A percentile compares a stretch with the other conserved stretches of the same genome.
Conservation (phyloP, 2,888 invertebrate species). For the Belgica antarctica region DNA sequence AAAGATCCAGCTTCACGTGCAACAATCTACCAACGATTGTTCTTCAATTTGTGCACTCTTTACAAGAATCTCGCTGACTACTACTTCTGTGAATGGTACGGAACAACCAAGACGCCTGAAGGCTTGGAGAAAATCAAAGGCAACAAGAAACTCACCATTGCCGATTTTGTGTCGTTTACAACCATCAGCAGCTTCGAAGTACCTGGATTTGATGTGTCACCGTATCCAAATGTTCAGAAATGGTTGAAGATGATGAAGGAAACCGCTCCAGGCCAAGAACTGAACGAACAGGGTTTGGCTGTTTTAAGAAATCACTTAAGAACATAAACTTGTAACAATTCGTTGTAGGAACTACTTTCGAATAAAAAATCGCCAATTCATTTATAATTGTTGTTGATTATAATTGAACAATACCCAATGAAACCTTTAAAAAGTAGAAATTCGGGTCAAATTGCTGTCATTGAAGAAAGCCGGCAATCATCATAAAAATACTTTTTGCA, state of each 20-base stretch:
- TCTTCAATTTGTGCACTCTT: constrained; percentile 62
- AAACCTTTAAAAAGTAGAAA: too few species aligned
- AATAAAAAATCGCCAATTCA: too few species aligned
- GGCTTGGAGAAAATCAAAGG: constrained; percentile 64
- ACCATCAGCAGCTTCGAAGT: neutral
- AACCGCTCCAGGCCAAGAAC: neutral
- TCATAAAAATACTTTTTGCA: too few species aligned
- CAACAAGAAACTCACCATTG: constrained; percentile 64
- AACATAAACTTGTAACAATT: too few species aligned
- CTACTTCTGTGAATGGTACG: constrained; percentile 60
- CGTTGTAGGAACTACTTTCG: too few species aligned
- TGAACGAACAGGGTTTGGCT: too few species aligned
- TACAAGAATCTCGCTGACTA: constrained; percentile 59
- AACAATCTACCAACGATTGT: constrained; percentile 67
- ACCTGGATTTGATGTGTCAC: neutral
- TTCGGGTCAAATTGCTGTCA: too few species aligned
- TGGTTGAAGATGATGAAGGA: neutral
- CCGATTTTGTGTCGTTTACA: constrained; percentile 57
- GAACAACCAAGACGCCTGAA: constrained; percentile 56
- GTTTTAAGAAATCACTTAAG: too few species aligned
- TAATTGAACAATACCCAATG: too few species aligned
- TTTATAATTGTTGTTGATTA: too few species aligned
- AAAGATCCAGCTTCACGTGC: constrained; percentile 69
- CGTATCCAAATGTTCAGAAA: neutral
- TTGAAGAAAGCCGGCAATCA: too few species aligned